A percentile compares a stretch with the other conserved stretches of the same genome.
Evolutionary conservation across 92 coral and sea anemone species (phyloP).

Genomic region (Epizoanthus ramosus): DNA sequence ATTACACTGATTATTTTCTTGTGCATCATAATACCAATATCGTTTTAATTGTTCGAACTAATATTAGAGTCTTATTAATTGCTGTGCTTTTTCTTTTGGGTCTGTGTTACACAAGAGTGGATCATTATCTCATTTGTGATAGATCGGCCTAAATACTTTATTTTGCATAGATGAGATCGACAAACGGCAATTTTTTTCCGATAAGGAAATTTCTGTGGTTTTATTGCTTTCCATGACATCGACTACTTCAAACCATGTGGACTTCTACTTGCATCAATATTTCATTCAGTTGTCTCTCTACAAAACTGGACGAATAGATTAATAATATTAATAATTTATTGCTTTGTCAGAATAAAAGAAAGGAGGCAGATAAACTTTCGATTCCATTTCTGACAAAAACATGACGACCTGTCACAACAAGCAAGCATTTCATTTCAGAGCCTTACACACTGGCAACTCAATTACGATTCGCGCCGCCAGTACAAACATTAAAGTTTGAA

Average conservation of each 20-base stretch:
- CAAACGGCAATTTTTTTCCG: not conserved
- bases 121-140: no score
- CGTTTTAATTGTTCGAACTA: no score
- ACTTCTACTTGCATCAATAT: slow-evolving; percentile 7
- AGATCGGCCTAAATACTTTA: not conserved
- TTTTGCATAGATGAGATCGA: slow-evolving; percentile 21
- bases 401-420: not conserved
- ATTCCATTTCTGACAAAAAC: not conserved
- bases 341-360: not conserved
- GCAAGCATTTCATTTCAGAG: slow-evolving; percentile 5
- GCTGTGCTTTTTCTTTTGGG: no score
- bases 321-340: slow-evolving; percentile 20
- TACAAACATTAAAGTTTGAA: slow-evolving; percentile 20
- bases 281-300: slow-evolving; percentile 8
- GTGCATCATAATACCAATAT: no score
- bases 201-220: not conserved
- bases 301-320: not conserved
- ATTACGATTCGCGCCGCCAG: slow-evolving; percentile 7
- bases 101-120: no score
- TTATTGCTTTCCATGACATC: not conserved
- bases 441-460: not conserved
- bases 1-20: no score
- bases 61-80: no score
- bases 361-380: not conserved
- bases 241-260: not conserved